A percentile compares a stretch with the other conserved stretches of the same genome.
phyloP scores from a whole-genome alignment of 2,797 vertebrate species.

The Pteronotus mesoamericanus region DNA sequence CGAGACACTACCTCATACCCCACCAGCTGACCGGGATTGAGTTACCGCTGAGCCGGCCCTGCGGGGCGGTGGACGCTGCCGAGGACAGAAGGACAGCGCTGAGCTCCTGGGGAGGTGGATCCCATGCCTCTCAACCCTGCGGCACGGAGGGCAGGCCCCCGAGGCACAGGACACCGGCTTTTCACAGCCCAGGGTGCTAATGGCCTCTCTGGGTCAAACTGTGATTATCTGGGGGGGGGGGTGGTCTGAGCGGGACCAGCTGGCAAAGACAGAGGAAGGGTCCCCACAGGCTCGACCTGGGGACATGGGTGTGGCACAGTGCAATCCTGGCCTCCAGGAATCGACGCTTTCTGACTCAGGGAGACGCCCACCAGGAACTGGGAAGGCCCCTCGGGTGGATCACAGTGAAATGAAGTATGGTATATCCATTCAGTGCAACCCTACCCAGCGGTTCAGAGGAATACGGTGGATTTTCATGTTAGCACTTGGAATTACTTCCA shows the following conservation, averaged over 20 bases:
- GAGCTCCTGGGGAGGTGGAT: neutral
- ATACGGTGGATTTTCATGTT: neutral
- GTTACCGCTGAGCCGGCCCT: slow-evolving; percentile 74
- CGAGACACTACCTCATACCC: slow-evolving; percentile 87
- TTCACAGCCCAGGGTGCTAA: neutral
- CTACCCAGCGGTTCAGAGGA: neutral
- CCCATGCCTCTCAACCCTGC: neutral
- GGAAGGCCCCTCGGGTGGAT: neutral
- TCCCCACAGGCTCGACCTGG: rapidly evolving
- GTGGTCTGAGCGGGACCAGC: neutral
- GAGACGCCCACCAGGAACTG: neutral
- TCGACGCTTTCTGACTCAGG: neutral
- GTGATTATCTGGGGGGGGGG: neutral
- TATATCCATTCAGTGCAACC: slow-evolving; percentile 16
- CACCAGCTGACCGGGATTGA: slow-evolving; percentile 75
- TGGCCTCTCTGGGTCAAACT: neutral
- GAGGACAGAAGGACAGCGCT: neutral
- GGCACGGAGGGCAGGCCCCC: rapidly evolving
- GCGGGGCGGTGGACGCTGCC: slow-evolving; percentile 56
- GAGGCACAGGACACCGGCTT: neutral
- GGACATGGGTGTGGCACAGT: rapidly evolving
- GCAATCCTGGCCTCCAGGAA: neutral
- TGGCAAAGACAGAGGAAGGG: neutral
- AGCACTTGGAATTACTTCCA: neutral
- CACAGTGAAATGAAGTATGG: rapidly evolving